Conservation (phyloP, 2,113 vertebrate genomes). For the Noctilio leporinus region DNA sequence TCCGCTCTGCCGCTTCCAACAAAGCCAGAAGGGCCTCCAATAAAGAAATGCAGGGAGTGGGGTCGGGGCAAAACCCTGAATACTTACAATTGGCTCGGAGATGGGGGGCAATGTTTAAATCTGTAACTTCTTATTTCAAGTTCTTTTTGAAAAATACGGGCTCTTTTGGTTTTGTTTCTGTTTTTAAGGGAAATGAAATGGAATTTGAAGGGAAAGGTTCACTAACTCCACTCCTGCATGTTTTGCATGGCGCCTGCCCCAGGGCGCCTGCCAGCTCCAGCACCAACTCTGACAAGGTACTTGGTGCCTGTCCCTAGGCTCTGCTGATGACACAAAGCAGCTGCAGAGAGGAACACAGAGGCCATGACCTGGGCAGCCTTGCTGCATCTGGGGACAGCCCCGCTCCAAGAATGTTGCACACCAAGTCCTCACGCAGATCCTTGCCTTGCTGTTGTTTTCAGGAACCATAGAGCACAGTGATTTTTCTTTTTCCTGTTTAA, state of each 20-base stretch:
- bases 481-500: constrained; percentile 34
- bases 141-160: constrained; percentile 46
- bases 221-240: not conserved
- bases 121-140: constrained; percentile 63
- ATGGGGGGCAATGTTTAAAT: constrained; percentile 27
- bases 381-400: not conserved
- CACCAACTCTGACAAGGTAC: not conserved
- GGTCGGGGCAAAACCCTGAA: not conserved
- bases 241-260: not conserved
- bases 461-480: not conserved
- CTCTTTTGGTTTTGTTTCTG: constrained; percentile 16
- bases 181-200: constrained; percentile 60
- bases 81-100: not conserved
- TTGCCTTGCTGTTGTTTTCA: not conserved
- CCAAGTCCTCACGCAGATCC: not conserved
- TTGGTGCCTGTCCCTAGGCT: not conserved
- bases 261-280: constrained; percentile 1
- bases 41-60: constrained; percentile 28
- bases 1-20: constrained; percentile 64
- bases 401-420: not conserved
- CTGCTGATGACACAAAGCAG: not conserved
- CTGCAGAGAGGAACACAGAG: not conserved
- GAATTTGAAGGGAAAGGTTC: constrained; percentile 42
- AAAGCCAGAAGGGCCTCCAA: constrained; percentile 61
- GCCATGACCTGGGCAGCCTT: not conserved